Conservation (phyloP, 2,888 invertebrate species). For the Ctenicera cuprea region DNA sequence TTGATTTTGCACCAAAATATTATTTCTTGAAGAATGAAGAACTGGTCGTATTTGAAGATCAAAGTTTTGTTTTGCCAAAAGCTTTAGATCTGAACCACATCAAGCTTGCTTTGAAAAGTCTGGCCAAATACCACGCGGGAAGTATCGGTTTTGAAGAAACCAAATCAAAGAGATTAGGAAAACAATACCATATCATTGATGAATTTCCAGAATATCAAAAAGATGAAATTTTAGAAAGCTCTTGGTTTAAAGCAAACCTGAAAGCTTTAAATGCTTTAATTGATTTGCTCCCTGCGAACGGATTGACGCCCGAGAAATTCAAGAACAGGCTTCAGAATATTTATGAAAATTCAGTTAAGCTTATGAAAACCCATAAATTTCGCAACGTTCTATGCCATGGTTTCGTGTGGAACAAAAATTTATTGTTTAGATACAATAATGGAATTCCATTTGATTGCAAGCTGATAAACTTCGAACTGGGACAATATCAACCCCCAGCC, state of each 20-base stretch:
- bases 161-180: slow-evolving; percentile 39
- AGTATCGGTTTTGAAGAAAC: slow-evolving; percentile 62
- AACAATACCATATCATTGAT: slow-evolving; percentile 57
- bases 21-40: slow-evolving; percentile 59
- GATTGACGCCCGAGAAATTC: neutral
- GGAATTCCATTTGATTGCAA: slow-evolving; percentile 58
- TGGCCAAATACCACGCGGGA: slow-evolving; percentile 64
- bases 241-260: slow-evolving; percentile 19
- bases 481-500: slow-evolving; percentile 77
- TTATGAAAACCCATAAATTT: slow-evolving; percentile 63
- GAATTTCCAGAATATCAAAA: neutral
- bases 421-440: slow-evolving; percentile 61
- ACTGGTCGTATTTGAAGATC: slow-evolving; percentile 69
- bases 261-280: slow-evolving; percentile 35
- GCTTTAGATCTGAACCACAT: slow-evolving; percentile 55
- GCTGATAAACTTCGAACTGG: slow-evolving; percentile 65
- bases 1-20: neutral
- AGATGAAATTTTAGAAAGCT: neutral
- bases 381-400: slow-evolving; percentile 68
- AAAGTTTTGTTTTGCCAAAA: slow-evolving; percentile 56
- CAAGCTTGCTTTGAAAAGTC: slow-evolving; percentile 53
- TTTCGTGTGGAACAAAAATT: slow-evolving; percentile 64
- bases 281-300: slow-evolving; percentile 31
- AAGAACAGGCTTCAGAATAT: neutral
- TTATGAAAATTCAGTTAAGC: neutral